Percentiles rank a stretch among this genome's conserved stretches.
Evolutionary conservation across 2,888 invertebrate genomes (phyloP).

Genomic region (Andricus quercusramuli): DNA sequence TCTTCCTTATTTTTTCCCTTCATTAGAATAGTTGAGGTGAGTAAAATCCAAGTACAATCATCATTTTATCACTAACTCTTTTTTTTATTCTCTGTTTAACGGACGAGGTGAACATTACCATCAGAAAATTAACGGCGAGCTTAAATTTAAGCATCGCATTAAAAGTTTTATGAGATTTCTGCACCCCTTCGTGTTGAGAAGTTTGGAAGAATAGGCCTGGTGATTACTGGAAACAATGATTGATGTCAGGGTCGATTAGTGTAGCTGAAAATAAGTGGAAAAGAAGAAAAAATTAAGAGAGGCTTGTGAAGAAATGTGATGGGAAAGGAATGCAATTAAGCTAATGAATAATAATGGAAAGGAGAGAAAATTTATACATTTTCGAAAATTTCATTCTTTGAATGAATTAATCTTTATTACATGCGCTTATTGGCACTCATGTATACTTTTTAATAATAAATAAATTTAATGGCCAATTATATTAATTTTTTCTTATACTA

Average conservation of each 20-base stretch:
- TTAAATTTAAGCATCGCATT: slow-evolving; percentile 8
- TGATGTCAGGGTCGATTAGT: slow-evolving; percentile 7
- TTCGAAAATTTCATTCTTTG: too few species aligned
- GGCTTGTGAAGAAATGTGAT: not conserved
- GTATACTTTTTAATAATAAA: too few species aligned
- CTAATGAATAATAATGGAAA: not conserved
- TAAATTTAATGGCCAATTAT: too few species aligned
- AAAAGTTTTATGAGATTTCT: slow-evolving; percentile 16
- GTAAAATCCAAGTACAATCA: slow-evolving; percentile 13
- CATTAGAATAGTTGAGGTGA: slow-evolving; percentile 6
- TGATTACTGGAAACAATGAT: slow-evolving; percentile 7
- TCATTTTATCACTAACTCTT: slow-evolving; percentile 3
- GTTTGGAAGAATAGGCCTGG: not conserved
- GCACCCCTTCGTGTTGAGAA: slow-evolving; percentile 2
- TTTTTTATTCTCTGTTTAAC: not conserved
- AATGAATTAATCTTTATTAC: too few species aligned
- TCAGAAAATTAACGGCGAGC: slow-evolving; percentile 24
- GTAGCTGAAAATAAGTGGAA: not conserved
- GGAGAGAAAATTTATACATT: too few species aligned
- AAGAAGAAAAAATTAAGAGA: not conserved
- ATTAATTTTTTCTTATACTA: too few species aligned
- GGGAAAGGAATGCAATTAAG: too few species aligned
- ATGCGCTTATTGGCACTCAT: too few species aligned
- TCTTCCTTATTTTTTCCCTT: slow-evolving; percentile 28
- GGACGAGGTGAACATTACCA: not conserved